Evolutionary conservation across 2,113 vertebrate species (phyloP).

Genomic region (Caranx melampygus): DNA sequence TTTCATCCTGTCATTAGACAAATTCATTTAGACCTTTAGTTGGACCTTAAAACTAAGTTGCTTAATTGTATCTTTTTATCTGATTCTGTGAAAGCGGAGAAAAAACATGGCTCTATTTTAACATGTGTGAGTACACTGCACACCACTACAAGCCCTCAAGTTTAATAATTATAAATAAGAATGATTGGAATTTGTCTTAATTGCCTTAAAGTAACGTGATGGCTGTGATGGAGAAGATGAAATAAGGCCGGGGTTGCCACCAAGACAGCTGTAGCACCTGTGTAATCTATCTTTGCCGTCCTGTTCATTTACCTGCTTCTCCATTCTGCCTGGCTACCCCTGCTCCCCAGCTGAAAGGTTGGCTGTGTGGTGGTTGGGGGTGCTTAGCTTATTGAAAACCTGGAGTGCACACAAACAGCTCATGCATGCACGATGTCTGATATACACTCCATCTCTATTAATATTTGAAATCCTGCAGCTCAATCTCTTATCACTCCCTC

Average conservation of each 20-base stretch:
- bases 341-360: slow-evolving; percentile 42
- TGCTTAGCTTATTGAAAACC: slow-evolving; percentile 58
- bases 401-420: slow-evolving; percentile 65
- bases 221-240: neutral
- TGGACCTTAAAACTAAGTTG: too few relatives aligned
- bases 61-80: too few relatives aligned
- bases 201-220: neutral
- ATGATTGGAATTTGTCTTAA: neutral
- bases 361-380: slow-evolving; percentile 17
- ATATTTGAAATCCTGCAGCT: slow-evolving; percentile 71
- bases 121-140: neutral
- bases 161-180: neutral
- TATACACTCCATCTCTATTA: slow-evolving; percentile 61
- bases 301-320: slow-evolving; percentile 30
- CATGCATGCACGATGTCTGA: slow-evolving; percentile 69
- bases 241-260: neutral
- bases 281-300: slow-evolving; percentile 2
- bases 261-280: neutral
- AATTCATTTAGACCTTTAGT: too few relatives aligned
- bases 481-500: slow-evolving; percentile 47
- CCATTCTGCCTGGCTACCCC: slow-evolving; percentile 48
- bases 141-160: neutral
- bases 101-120: neutral
- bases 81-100: too few relatives aligned
- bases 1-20: too few relatives aligned